Percentiles rank a stretch among this genome's conserved stretches.
These are phyloP conservation scores for Cosmia trapezina DNA, from an alignment of 2,888 invertebrate genomes.

Conservation along the genomic window DNA sequence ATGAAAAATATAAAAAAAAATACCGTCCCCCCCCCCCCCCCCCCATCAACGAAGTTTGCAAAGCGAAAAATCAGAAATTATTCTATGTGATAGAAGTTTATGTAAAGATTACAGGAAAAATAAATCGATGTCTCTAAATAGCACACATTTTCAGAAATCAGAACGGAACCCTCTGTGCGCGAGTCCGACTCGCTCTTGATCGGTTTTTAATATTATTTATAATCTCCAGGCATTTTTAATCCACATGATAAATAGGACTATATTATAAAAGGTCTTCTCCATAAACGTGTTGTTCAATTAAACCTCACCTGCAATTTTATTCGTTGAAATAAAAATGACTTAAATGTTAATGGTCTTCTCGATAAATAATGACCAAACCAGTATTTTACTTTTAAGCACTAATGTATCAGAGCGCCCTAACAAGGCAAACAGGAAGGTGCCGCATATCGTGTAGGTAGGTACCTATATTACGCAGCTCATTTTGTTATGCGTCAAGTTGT, in stretches of 20 bases:
- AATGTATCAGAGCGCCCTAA: conserved; percentile 13
- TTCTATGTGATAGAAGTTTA: too few relatives aligned
- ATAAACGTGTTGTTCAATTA: conserved; percentile 5
- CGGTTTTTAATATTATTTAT: neutral
- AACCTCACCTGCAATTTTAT: conserved; percentile 1
- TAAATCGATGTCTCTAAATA: too few relatives aligned
- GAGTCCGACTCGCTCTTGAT: too few relatives aligned
- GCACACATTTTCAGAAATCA: too few relatives aligned
- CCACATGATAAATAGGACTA: conserved; percentile 10
- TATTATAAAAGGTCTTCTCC: conserved; percentile 6
- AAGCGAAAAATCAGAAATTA: too few relatives aligned
- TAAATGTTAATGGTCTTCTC: conserved; percentile 27
- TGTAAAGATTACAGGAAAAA: too few relatives aligned
- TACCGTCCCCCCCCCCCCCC: too few relatives aligned
- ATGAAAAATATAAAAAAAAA: too few relatives aligned
- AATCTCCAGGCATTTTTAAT: conserved; percentile 20
- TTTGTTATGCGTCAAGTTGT: conserved; percentile 58
- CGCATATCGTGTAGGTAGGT: neutral
- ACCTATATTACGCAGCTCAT: conserved; percentile 31
- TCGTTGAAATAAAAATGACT: conserved; percentile 23
- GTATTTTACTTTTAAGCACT: conserved; percentile 26
- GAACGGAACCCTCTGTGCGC: too few relatives aligned
- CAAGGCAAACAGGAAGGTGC: conserved; percentile 60
- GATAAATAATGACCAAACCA: conserved; percentile 8
- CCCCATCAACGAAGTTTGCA: too few relatives aligned